Conservation (phyloP, 2,113 vertebrate species). For the Numenius arquata region DNA sequence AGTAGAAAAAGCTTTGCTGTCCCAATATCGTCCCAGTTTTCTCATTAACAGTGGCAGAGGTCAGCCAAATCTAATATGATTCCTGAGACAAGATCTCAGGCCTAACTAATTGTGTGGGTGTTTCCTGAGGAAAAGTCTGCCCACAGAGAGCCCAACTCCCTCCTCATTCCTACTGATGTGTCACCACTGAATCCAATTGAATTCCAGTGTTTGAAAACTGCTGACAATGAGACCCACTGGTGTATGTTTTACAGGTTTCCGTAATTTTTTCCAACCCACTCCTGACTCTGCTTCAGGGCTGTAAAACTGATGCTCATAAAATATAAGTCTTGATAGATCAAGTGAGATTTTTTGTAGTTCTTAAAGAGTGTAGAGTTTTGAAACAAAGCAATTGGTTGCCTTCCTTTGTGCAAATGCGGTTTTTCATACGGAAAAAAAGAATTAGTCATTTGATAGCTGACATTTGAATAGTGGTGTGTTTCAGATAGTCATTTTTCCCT, state of each 20-base stretch:
- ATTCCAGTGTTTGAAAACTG: background rate
- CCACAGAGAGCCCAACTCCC: background rate
- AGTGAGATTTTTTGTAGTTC: background rate
- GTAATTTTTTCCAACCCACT: background rate
- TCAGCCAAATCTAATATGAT: background rate
- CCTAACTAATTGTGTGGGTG: background rate
- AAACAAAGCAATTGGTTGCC: background rate
- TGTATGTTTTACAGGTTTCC: background rate
- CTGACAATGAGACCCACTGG: background rate
- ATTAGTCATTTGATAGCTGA: slow-evolving; percentile 11
- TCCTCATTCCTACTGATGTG: background rate
- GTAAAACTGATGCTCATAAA: background rate
- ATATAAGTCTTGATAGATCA: background rate
- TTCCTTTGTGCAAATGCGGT: background rate
- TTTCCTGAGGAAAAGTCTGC: background rate
- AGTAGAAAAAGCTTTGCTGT: background rate
- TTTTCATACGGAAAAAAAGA: background rate
- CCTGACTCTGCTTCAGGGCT: background rate
- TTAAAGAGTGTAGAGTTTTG: background rate
- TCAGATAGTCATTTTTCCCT: background rate
- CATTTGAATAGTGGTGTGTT: background rate
- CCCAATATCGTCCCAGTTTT: background rate
- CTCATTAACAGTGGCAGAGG: background rate
- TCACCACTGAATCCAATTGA: background rate
- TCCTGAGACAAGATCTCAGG: background rate